Conservation (phyloP, 2,888 invertebrate species). For the Trilocha varians region DNA sequence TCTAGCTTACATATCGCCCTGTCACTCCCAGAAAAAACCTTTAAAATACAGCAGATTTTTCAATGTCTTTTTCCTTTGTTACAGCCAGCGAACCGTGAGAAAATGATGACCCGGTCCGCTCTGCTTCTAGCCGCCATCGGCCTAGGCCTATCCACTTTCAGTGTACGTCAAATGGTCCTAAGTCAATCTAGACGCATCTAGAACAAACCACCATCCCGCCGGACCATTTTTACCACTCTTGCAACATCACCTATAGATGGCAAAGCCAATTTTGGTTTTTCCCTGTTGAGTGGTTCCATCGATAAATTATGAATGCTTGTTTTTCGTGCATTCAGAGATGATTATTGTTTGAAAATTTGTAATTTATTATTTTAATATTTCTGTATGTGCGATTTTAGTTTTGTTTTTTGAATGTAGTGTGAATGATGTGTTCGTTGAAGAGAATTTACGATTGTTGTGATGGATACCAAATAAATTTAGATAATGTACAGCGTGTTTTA, state of each 20-base stretch:
- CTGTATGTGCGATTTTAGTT: background rate
- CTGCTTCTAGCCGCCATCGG: conserved; percentile 72
- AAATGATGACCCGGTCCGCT: conserved; percentile 73
- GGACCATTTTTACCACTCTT: background rate
- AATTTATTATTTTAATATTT: background rate
- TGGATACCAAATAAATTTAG: conserved; percentile 61
- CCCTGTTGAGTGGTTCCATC: no score
- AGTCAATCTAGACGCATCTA: conserved; percentile 59
- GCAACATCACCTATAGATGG: no score
- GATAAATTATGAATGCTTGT: background rate
- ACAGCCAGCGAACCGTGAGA: conserved; percentile 69
- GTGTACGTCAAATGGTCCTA: conserved; percentile 75
- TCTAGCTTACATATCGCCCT: no score
- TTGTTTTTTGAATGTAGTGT: conserved; percentile 15
- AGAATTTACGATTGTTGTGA: conserved; percentile 32
- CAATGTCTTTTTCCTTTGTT: no score
- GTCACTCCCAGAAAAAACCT: no score
- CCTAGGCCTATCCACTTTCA: conserved; percentile 75
- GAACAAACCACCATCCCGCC: conserved; percentile 1
- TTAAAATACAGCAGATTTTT: no score
- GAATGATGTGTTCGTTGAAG: conserved; percentile 13
- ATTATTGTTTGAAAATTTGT: background rate
- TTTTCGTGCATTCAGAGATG: background rate
- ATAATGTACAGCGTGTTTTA: conserved; percentile 17
- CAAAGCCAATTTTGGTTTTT: no score